Conservation (phyloP, 2,888 invertebrate species). For the Monopis laevigella region DNA sequence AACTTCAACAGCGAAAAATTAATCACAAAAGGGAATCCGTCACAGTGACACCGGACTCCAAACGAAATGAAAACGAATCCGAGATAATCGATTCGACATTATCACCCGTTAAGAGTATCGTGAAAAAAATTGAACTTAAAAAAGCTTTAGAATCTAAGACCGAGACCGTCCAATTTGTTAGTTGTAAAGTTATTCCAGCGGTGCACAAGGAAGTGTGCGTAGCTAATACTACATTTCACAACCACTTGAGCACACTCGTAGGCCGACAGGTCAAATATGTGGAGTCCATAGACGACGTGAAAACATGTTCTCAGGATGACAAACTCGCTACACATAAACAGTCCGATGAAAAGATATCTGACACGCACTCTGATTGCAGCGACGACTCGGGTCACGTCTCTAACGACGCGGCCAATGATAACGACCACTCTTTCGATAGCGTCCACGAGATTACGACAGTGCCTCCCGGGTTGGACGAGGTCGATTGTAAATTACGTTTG, state of each 20-base stretch:
- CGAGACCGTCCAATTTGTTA: slow-evolving; percentile 45
- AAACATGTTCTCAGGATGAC: slow-evolving; percentile 43
- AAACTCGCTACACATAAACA: slow-evolving; percentile 49
- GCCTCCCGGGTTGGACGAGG: slow-evolving; percentile 35
- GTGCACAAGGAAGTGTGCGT: slow-evolving; percentile 57
- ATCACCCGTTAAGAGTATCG: slow-evolving; percentile 59
- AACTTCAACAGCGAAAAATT: slow-evolving; percentile 56
- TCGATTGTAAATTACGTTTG: slow-evolving; percentile 39
- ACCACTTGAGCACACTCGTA: slow-evolving; percentile 61
- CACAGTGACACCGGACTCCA: slow-evolving; percentile 33
- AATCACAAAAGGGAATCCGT: slow-evolving; percentile 50
- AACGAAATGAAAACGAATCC: slow-evolving; percentile 43
- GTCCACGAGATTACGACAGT: slow-evolving; percentile 38
- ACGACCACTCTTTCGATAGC: slow-evolving; percentile 55
- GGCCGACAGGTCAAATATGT: slow-evolving; percentile 57
- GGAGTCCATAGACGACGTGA: slow-evolving; percentile 49
- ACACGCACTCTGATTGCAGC: slow-evolving; percentile 75
- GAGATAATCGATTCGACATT: slow-evolving; percentile 41
- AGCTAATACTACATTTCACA: slow-evolving; percentile 57
- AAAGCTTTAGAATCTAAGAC: slow-evolving; percentile 51
- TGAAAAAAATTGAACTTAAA: slow-evolving; percentile 59
- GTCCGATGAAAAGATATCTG: slow-evolving; percentile 59
- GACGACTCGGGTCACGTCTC: slow-evolving; percentile 87
- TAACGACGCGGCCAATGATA: slow-evolving; percentile 81
- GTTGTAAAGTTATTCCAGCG: slow-evolving; percentile 57